A percentile compares a stretch with the other conserved stretches of the same genome.
These are phyloP conservation scores for Achatina immaculata DNA, from an alignment of 1,140 invertebrate genomes.

Conservation along the genomic window DNA sequence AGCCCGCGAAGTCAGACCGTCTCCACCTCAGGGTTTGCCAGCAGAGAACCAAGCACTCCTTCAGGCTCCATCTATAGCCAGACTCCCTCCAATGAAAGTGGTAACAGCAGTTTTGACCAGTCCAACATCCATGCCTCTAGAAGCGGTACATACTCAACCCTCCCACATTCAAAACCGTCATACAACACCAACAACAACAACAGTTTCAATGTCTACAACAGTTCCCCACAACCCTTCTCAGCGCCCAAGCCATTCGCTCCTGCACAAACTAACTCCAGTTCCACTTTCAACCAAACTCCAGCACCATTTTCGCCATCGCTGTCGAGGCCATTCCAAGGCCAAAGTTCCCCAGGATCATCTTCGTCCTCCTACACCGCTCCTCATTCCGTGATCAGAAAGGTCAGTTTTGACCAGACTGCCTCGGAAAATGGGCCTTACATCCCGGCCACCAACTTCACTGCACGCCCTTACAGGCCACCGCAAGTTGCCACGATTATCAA, in stretches of 20 bases:
- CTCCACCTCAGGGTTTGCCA: background rate
- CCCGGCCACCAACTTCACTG: constrained; percentile 5
- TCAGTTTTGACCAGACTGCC: constrained; percentile 29
- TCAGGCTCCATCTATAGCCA: background rate
- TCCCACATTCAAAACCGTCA: constrained; percentile 21
- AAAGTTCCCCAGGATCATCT: constrained; percentile 17
- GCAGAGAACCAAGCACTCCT: background rate
- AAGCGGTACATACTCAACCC: constrained; percentile 19
- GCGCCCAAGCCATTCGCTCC: constrained; percentile 35
- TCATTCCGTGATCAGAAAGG: background rate
- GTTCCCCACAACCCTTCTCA: constrained; percentile 10
- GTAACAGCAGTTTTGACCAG: constrained; percentile 3
- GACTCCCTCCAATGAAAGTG: background rate
- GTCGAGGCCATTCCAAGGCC: constrained; percentile 7
- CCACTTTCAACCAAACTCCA: background rate
- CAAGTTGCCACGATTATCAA: background rate
- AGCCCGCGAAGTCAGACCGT: background rate
- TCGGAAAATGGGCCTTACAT: background rate
- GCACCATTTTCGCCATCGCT: background rate
- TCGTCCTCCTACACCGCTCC: constrained; percentile 28
- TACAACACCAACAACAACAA: constrained; percentile 17
- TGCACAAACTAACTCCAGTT: constrained; percentile 7
- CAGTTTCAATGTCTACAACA: constrained; percentile 29
- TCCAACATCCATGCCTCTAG: constrained; percentile 27
- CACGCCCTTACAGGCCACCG: background rate